phyloP scores from a whole-genome alignment of 1,140 invertebrate genomes.

The Drosophila rhopaloa region DNA sequence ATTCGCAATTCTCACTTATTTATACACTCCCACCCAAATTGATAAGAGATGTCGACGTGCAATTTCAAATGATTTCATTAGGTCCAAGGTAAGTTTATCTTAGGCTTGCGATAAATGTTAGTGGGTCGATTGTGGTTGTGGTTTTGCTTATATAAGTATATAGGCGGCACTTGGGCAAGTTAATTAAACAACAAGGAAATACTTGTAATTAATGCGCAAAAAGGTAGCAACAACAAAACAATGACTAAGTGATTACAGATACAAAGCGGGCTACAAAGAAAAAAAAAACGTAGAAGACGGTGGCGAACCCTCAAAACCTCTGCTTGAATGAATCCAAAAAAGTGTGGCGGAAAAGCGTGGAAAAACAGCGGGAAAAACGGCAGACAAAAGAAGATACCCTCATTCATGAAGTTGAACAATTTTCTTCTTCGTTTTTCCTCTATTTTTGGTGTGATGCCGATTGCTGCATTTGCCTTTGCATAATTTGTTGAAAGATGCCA shows the following conservation, averaged over 20 bases:
- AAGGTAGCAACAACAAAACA: slow-evolving; percentile 54
- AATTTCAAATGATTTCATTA: slow-evolving; percentile 43
- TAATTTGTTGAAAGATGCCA: slow-evolving; percentile 52
- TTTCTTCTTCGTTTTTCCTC: slow-evolving; percentile 23
- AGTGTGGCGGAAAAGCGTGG: slow-evolving; percentile 59
- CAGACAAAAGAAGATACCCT: slow-evolving; percentile 32
- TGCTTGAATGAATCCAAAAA: slow-evolving; percentile 63
- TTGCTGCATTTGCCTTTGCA: slow-evolving; percentile 68
- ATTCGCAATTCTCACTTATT: slow-evolving; percentile 9
- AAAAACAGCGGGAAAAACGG: slow-evolving; percentile 38
- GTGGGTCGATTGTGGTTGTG: slow-evolving; percentile 52
- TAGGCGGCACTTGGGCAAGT: slow-evolving; percentile 21
- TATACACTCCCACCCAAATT: slow-evolving; percentile 5
- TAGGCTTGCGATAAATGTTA: slow-evolving; percentile 48
- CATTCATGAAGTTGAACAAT: slow-evolving; percentile 28
- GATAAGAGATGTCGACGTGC: slow-evolving; percentile 28
- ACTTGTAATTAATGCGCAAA: slow-evolving; percentile 72
- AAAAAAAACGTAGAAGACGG: slow-evolving; percentile 14
- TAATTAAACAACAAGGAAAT: slow-evolving; percentile 66
- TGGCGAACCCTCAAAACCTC: slow-evolving; percentile 42
- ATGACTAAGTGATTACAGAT: slow-evolving; percentile 71
- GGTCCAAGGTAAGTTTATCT: slow-evolving; percentile 52
- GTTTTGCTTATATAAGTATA: slow-evolving; percentile 2
- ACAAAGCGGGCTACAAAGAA: slow-evolving; percentile 44
- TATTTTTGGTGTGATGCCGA: slow-evolving; percentile 23